A percentile compares a stretch with the other conserved stretches of the same genome.
These are phyloP conservation scores for Coelopa pilipes DNA, from an alignment of 2,888 invertebrate genomes.

Conservation along the genomic window DNA sequence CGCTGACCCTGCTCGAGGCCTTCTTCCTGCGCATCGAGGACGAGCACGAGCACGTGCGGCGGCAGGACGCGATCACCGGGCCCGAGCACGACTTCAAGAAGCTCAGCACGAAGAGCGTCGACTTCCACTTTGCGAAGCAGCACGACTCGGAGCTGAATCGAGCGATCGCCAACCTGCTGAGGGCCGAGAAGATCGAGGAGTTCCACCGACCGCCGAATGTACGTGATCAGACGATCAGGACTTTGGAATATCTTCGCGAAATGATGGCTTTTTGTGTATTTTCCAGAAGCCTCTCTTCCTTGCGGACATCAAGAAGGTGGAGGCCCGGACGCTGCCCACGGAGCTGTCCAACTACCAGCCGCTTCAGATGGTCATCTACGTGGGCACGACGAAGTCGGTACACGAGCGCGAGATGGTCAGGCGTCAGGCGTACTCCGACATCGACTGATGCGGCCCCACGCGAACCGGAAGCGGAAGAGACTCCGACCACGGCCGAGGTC, in stretches of 20 bases:
- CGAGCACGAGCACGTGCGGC: constrained; percentile 44
- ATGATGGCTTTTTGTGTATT: no score
- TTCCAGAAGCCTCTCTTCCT: no score
- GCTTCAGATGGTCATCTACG: not conserved
- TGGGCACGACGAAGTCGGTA: not conserved
- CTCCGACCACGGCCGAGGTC: no score
- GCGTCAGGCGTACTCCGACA: no score
- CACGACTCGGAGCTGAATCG: constrained; percentile 50
- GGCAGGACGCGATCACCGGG: not conserved
- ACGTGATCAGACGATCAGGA: no score
- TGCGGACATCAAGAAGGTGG: not conserved
- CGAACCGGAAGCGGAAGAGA: no score
- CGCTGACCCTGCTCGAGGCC: constrained; percentile 57
- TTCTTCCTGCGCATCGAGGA: constrained; percentile 51
- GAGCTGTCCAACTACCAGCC: not conserved
- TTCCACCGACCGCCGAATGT: no score
- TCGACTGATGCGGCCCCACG: no score
- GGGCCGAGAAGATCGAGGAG: constrained; percentile 17
- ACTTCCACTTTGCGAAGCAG: constrained; percentile 45
- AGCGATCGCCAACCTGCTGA: constrained; percentile 43
- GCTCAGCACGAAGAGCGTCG: constrained; percentile 38
- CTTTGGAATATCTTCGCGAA: no score
- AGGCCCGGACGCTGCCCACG: not conserved
- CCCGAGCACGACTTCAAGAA: not conserved
- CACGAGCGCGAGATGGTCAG: no score